Evolutionary conservation across 2,888 invertebrate species (phyloP).

Genomic region (Colostygia pectinataria): DNA sequence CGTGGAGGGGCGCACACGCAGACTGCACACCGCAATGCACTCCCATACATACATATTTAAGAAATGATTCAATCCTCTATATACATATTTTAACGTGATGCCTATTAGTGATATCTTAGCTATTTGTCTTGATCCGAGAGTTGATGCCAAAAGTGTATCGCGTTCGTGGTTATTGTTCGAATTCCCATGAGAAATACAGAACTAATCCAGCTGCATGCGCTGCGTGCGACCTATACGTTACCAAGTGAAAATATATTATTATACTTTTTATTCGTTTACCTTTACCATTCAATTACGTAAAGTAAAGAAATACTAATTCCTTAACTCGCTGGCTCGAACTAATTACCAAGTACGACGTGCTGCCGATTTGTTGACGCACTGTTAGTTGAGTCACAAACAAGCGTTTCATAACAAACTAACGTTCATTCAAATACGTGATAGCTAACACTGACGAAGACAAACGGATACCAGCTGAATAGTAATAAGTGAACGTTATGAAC

Average conservation of each 20-base stretch:
- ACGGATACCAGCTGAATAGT: background rate
- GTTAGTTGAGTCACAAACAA: background rate
- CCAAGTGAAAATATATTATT: too few species aligned
- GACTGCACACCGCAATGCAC: slow-evolving; percentile 18
- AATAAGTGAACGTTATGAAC: slow-evolving; percentile 5
- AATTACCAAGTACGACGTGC: background rate
- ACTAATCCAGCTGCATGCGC: slow-evolving; percentile 9
- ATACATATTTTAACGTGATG: slow-evolving; percentile 15
- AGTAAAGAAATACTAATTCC: too few species aligned
- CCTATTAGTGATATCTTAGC: slow-evolving; percentile 1
- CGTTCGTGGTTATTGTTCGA: slow-evolving; percentile 4
- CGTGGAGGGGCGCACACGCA: slow-evolving; percentile 36
- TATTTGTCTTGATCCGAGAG: slow-evolving; percentile 17
- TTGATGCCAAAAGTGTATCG: slow-evolving; percentile 15
- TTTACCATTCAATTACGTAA: too few species aligned
- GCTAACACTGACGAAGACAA: background rate
- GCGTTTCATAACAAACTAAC: background rate
- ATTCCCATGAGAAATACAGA: slow-evolving; percentile 4
- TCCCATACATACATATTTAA: slow-evolving; percentile 7
- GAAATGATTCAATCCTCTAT: slow-evolving; percentile 14
- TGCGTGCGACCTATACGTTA: slow-evolving; percentile 1
- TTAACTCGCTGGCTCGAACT: too few species aligned
- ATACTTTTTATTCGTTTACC: too few species aligned
- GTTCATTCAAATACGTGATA: background rate
- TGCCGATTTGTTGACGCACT: background rate